A percentile compares a stretch with the other conserved stretches of the same genome.
Evolutionary conservation across 2,888 invertebrate species (phyloP).

Genomic region (Aethes cnicana): DNA sequence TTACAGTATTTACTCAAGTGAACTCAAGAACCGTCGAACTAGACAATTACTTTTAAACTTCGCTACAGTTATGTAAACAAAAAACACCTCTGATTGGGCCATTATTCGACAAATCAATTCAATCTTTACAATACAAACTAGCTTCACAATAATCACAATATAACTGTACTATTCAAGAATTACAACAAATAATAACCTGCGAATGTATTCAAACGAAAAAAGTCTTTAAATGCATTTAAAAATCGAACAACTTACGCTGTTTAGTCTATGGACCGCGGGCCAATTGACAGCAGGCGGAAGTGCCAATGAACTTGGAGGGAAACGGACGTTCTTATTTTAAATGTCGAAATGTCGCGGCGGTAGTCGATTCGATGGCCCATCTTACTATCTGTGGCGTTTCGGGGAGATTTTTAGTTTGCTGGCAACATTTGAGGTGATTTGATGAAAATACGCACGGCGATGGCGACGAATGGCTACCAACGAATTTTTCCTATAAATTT

Average conservation of each 20-base stretch:
- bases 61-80: too few relatives aligned
- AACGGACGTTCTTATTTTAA: conserved; percentile 56
- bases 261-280: conserved; percentile 9
- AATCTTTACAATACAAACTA: too few relatives aligned
- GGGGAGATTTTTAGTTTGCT: not conserved
- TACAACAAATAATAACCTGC: not conserved
- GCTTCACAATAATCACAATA: too few relatives aligned
- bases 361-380: conserved; percentile 21
- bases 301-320: conserved; percentile 71
- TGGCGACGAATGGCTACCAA: too few relatives aligned
- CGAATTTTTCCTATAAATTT: too few relatives aligned
- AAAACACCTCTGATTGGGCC: too few relatives aligned
- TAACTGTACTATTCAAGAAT: not conserved
- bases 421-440: not conserved
- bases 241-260: not conserved
- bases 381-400: conserved; percentile 1
- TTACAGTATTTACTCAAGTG: too few relatives aligned
- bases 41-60: too few relatives aligned
- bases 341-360: conserved; percentile 28
- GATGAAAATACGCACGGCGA: too few relatives aligned
- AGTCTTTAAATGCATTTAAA: not conserved
- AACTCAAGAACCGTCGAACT: too few relatives aligned
- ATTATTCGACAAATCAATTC: too few relatives aligned
- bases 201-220: not conserved
- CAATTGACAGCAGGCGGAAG: conserved; percentile 59